phyloP scores from a whole-genome alignment of 2,888 invertebrate genomes.

The Apotomis capreana region DNA sequence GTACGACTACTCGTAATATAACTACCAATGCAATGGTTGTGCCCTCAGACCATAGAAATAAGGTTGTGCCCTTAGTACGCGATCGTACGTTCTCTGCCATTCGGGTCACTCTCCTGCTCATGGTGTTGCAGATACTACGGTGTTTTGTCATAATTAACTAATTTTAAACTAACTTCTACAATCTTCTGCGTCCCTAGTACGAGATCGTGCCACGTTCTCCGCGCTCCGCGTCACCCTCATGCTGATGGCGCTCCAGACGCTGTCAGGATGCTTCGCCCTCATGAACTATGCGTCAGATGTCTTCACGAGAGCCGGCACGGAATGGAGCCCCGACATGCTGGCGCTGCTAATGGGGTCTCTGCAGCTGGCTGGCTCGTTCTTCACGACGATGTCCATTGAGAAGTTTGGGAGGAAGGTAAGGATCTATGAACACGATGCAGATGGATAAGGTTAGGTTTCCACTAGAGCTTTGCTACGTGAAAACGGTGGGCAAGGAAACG shows the following conservation, averaged over 20 bases:
- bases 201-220: constrained; percentile 61
- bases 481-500: too few species aligned
- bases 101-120: too few species aligned
- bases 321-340: constrained; percentile 76
- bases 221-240: constrained; percentile 65
- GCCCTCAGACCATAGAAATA: too few species aligned
- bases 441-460: too few species aligned
- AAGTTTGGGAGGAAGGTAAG: constrained; percentile 69
- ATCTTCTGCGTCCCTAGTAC: constrained; percentile 52
- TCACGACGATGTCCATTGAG: constrained; percentile 68
- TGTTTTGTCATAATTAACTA: too few species aligned
- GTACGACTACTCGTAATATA: too few species aligned
- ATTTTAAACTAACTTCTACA: neutral
- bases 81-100: too few species aligned
- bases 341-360: constrained; percentile 65
- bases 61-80: too few species aligned
- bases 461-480: too few species aligned
- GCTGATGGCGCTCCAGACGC: constrained; percentile 69
- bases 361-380: constrained; percentile 66
- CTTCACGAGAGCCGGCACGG: constrained; percentile 74
- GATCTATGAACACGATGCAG: too few species aligned
- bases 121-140: too few species aligned
- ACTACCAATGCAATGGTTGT: too few species aligned
- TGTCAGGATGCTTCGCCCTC: constrained; percentile 73
- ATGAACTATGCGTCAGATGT: constrained; percentile 73